Evolutionary conservation across 2,888 invertebrate genomes (phyloP).

Genomic region (Oligia fasciuncula): DNA sequence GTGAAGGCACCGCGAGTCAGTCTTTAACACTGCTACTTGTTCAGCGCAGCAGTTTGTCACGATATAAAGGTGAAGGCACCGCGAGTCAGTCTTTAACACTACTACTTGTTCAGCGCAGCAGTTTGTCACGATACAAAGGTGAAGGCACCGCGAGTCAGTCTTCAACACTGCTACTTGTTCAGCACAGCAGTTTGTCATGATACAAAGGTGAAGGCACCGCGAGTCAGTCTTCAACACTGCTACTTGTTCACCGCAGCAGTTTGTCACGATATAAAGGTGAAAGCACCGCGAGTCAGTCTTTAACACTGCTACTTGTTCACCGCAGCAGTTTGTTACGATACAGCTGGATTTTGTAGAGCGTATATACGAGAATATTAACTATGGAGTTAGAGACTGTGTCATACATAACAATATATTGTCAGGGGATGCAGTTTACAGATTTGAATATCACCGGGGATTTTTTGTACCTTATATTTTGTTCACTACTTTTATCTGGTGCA

Average conservation of each 20-base stretch:
- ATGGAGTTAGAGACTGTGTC: no score
- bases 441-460: not conserved
- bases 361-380: not conserved
- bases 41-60: no score
- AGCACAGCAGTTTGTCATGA: not conserved
- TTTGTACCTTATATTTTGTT: not conserved
- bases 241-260: not conserved
- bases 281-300: not conserved
- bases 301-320: not conserved
- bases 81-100: no score
- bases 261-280: not conserved
- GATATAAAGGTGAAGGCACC: not conserved
- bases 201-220: not conserved
- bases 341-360: not conserved
- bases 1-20: not conserved
- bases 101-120: no score
- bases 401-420: not conserved
- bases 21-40: no score
- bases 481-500: not conserved
- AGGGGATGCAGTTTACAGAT: not conserved
- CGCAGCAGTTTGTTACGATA: not conserved
- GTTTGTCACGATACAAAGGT: no score
- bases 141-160: no score
- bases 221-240: not conserved
- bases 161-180: not conserved